Conservation (phyloP, 2,797 vertebrate genomes). For the Pantherophis vulpinus region DNA sequence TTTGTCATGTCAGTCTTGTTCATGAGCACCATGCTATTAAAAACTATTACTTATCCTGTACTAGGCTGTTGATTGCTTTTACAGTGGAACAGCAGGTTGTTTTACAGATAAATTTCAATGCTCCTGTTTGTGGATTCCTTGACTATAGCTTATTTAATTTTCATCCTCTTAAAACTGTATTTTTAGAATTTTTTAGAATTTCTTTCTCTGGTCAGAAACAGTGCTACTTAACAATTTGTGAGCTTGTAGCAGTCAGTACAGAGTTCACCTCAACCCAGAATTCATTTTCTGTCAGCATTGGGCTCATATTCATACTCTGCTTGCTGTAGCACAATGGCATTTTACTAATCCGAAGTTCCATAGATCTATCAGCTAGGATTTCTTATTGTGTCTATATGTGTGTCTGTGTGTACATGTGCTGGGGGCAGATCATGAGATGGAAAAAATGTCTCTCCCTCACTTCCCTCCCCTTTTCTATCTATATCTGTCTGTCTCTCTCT, state of each 20-base stretch:
- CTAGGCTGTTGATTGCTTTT: not conserved
- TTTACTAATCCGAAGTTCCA: not conserved
- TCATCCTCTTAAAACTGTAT: not conserved
- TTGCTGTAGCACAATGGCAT: not conserved
- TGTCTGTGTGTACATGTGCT: not conserved
- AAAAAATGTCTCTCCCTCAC: not conserved
- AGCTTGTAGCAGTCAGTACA: not conserved
- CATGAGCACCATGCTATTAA: not conserved
- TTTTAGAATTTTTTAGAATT: not conserved
- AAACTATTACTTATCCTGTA: not conserved
- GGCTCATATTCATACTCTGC: not conserved
- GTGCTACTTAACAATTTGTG: not conserved
- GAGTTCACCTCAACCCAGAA: not conserved
- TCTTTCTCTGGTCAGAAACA: not conserved
- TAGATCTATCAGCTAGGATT: not conserved
- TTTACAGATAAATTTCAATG: not conserved
- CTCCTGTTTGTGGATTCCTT: fast-evolving
- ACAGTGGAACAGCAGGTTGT: not conserved
- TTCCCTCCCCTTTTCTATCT: too few relatives aligned
- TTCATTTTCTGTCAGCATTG: not conserved
- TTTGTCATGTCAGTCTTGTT: not conserved
- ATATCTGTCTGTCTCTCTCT: not conserved
- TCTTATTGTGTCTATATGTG: not conserved
- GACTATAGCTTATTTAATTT: not conserved
- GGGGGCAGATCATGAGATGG: not conserved